Percentiles rank a stretch among this genome's conserved stretches.
phyloP scores from a whole-genome alignment of 2,888 invertebrate species.

The Drosophila neonasuta region DNA sequence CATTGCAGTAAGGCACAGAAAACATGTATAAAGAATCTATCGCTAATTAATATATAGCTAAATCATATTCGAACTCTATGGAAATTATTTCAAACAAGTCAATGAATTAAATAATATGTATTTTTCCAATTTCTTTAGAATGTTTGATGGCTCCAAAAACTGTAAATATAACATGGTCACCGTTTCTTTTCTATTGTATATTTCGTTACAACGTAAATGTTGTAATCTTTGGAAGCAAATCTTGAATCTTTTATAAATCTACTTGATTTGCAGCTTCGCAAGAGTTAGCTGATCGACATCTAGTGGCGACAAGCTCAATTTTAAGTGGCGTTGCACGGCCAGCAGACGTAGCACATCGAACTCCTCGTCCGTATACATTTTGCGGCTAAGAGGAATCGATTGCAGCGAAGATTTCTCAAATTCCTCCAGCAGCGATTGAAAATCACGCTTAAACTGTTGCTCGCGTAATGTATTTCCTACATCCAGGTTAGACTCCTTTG shows the following conservation, averaged over 20 bases:
- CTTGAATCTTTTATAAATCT: not conserved
- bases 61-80: not conserved
- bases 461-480: not conserved
- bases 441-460: slow-evolving; percentile 21
- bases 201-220: not conserved
- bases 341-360: slow-evolving; percentile 35
- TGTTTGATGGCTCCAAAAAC: too few species aligned
- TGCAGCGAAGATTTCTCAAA: slow-evolving; percentile 30
- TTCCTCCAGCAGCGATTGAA: slow-evolving; percentile 29
- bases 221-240: not conserved
- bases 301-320: slow-evolving; percentile 47
- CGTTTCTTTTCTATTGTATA: too few species aligned
- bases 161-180: too few species aligned
- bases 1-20: too few species aligned
- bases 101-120: not conserved
- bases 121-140: not conserved
- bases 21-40: not conserved
- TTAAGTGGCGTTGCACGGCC: slow-evolving; percentile 37
- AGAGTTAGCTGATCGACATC: slow-evolving; percentile 48
- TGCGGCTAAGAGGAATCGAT: slow-evolving; percentile 31
- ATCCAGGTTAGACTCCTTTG: not conserved
- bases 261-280: slow-evolving; percentile 41
- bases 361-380: slow-evolving; percentile 42
- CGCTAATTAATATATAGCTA: not conserved
- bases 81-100: not conserved